Percentiles rank a stretch among this genome's conserved stretches.
Conservation (phyloP, 2,113 vertebrate genomes). For the Porphyrio hochstetteri region DNA sequence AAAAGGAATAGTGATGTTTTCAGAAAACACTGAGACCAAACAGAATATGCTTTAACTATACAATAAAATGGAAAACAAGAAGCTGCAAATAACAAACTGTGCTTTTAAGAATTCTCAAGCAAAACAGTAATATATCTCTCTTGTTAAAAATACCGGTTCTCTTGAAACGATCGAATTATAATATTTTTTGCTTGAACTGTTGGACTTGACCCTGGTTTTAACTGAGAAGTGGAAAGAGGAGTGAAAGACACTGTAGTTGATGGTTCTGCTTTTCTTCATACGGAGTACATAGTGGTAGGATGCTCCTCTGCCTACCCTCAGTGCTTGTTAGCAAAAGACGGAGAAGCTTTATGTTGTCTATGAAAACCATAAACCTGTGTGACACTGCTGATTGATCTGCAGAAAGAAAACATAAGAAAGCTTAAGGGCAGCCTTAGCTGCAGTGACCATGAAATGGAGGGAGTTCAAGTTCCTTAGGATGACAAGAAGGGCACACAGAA, state of each 20-base stretch:
- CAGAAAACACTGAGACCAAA: neutral
- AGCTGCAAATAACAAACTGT: neutral
- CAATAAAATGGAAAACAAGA: neutral
- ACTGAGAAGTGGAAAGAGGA: neutral
- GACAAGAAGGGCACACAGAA: too few species aligned
- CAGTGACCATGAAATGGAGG: too few species aligned
- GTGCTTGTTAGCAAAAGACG: neutral
- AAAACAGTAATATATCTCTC: neutral
- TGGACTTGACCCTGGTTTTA: neutral
- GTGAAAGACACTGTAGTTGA: neutral
- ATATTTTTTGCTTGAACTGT: neutral
- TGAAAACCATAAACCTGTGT: neutral
- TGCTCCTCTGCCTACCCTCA: neutral
- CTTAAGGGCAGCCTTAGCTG: too few species aligned
- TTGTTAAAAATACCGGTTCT: neutral
- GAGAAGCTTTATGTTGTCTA: neutral
- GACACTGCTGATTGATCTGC: neutral
- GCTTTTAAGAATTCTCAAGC: neutral
- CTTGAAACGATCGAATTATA: neutral
- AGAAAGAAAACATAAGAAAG: neutral
- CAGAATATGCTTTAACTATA: neutral
- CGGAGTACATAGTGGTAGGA: neutral
- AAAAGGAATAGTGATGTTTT: neutral
- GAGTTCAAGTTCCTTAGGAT: too few species aligned
- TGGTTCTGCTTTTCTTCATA: neutral